Conservation (phyloP, 2,888 invertebrate genomes). For the Aradus depressus region DNA sequence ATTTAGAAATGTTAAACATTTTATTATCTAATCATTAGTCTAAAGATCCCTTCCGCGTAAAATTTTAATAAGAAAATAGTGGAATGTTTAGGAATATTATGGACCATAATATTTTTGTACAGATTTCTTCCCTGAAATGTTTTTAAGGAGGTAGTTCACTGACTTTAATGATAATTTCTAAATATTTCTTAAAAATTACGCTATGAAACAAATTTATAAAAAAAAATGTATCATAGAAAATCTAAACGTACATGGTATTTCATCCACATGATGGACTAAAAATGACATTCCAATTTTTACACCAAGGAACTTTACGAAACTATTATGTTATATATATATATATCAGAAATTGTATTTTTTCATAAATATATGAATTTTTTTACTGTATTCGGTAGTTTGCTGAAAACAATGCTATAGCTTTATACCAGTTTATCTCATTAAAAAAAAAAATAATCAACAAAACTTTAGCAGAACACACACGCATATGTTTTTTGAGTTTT, state of each 20-base stretch:
- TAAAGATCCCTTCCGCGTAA: constrained; percentile 1
- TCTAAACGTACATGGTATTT: constrained; percentile 15
- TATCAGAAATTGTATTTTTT: too few species aligned
- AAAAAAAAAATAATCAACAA: too few species aligned
- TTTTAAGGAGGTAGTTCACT: constrained; percentile 13
- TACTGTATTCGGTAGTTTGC: too few species aligned
- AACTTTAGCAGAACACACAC: too few species aligned
- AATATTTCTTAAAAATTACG: constrained; percentile 12
- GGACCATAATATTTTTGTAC: constrained; percentile 24
- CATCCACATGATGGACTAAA: constrained; percentile 11
- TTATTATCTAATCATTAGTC: constrained; percentile 4
- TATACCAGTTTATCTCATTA: too few species aligned
- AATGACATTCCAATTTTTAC: too few species aligned
- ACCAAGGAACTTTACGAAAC: too few species aligned
- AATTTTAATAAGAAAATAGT: constrained; percentile 24
- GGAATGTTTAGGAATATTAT: constrained; percentile 23
- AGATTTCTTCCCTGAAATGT: constrained; percentile 24
- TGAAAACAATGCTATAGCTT: too few species aligned
- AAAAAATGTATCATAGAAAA: constrained; percentile 12
- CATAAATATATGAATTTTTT: too few species aligned
- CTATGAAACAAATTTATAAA: constrained; percentile 6
- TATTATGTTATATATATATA: too few species aligned
- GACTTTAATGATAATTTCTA: constrained; percentile 17
- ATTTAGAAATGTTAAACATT: too few species aligned
- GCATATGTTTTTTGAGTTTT: too few species aligned